Base-by-base conservation (phyloP, 2,113 vertebrate species). In the Sminthopsis crassicaudata region DNA sequence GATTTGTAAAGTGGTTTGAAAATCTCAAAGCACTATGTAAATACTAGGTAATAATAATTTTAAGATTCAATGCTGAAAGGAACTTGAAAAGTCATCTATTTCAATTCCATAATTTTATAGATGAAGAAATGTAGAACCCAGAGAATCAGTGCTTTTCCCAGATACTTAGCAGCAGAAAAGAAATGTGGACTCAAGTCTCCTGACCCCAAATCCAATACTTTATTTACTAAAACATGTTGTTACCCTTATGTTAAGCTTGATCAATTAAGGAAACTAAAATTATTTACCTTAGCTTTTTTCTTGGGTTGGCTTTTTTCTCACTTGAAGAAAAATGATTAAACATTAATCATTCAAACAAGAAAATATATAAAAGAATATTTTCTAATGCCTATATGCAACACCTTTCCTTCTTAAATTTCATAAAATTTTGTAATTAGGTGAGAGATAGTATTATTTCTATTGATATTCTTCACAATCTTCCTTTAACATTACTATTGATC, bases 371-470 rank as follows among this genome's bases (percentile, higher is more conserved):
- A 7, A 0, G 57, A 54, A 14, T 53, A 23, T 57, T 91, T 48
- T 48, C 51, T 5, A 22, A 50, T 57, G 14, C 36, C 36, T 52
- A 50, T 91, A 52, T 93, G 57, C 60, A 94, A 48, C 30, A 23
- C 93, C 26, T 90, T 94, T 94, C 96, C 93, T 94, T 90, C 95
- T 94, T 22, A 46, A 2, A 25, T 92, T 94, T 92, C 60, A 48
- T 94, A 84, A 57, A 93, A 76, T 92, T 23, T 27, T 94, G 95
- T 57, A 91, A 14, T 19, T 94, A 90, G 95, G 92, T 23, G n/a
- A 42, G 42, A 53, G 60, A 23, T 0, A 0, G 22, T 50, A 50
- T 90, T 27, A 50, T 50, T 90, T 10, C n/a, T 90, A 2, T 50
- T 48, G 48, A 90, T 90, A 48, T 50, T 90, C 25, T 90, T 90